These are phyloP conservation scores for Spinibarbus caldwelli DNA, from an alignment of 2,797 vertebrate genomes.

Conservation along the genomic window DNA sequence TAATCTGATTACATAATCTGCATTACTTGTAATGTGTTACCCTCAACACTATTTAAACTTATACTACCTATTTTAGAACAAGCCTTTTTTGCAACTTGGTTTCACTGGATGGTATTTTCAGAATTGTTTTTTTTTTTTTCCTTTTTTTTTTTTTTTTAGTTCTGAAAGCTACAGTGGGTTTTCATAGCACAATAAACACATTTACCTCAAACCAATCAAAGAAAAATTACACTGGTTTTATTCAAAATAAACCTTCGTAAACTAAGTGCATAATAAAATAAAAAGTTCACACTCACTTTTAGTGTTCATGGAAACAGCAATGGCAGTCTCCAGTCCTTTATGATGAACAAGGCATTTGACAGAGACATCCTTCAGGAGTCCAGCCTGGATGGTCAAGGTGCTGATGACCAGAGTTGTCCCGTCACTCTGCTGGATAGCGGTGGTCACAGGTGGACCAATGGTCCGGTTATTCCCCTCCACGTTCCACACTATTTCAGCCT, in stretches of 20 bases:
- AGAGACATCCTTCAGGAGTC: slow-evolving; percentile 80
- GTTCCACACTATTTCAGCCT: slow-evolving; percentile 81
- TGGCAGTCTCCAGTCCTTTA: slow-evolving; percentile 80
- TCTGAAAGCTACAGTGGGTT: neutral
- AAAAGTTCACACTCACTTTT: slow-evolving; percentile 78
- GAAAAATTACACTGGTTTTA: neutral
- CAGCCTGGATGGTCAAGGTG: slow-evolving; percentile 74
- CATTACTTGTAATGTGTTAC: too few relatives aligned
- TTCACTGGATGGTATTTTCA: too few relatives aligned
- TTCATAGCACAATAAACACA: neutral
- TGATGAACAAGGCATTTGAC: slow-evolving; percentile 84
- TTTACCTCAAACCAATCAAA: neutral
- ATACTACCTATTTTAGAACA: too few relatives aligned
- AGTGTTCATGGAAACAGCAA: slow-evolving; percentile 84
- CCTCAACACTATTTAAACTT: too few relatives aligned
- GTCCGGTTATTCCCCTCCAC: slow-evolving; percentile 81
- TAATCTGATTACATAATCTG: too few relatives aligned
- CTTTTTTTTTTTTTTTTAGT: too few relatives aligned
- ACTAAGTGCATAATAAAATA: neutral
- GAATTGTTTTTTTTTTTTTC: too few relatives aligned
- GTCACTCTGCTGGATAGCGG: slow-evolving; percentile 66
- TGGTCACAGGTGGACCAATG: slow-evolving; percentile 71
- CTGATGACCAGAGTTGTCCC: slow-evolving; percentile 81
- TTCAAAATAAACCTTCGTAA: neutral
- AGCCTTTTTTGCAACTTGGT: too few relatives aligned